Base-by-base conservation (phyloP, 2,888 invertebrate species). In the Meandrusa payeni region DNA sequence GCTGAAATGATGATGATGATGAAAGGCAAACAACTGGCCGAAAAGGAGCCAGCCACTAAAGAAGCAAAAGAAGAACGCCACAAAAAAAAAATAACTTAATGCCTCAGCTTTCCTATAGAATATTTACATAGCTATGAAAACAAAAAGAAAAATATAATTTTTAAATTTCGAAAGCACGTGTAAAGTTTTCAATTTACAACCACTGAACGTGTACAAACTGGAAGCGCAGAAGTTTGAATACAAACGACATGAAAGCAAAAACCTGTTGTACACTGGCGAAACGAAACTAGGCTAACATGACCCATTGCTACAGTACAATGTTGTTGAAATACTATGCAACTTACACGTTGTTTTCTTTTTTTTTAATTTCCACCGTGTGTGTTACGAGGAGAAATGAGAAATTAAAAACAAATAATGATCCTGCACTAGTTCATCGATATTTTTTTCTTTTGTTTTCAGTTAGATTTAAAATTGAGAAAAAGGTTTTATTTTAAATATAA, bases 211-310 rank as follows among this genome's bases (percentile, higher is more conserved):
- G 40, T 26, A 19, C 33, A 19, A 24, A 15, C 7, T 5, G 3
- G 23, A 22, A 40, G n/a, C n/a, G n/a, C 32, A 32, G 11, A 26
- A 40, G 32, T 40, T 40, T 23, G 24, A 26, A 31, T 7, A 19
- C 31, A 40, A 40, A 40, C 19, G 17, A 24, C 24, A 40, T 40
- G 40, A 17, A 19, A 32, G 24, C 31, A 15, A 41, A 41, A 41
- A 41, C 2, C 7, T 12, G 28, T 20, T n/a, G n/a, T n/a, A n/a
- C n/a, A 12, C 9, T 6, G n/a, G 20, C 3, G 3, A 19, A 40
- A 27, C 32, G 7, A 32, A 41, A 33, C 26, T 13, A 34, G 33
- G 27, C 26, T 27, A 33, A 41, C 41, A 13, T 20, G 41, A 34
- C 12, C 13, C 20, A 7, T 26, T 13, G 19, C 5, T 7, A 4